Conservation (phyloP, 2,888 invertebrate genomes). For the Unio delphinus region DNA sequence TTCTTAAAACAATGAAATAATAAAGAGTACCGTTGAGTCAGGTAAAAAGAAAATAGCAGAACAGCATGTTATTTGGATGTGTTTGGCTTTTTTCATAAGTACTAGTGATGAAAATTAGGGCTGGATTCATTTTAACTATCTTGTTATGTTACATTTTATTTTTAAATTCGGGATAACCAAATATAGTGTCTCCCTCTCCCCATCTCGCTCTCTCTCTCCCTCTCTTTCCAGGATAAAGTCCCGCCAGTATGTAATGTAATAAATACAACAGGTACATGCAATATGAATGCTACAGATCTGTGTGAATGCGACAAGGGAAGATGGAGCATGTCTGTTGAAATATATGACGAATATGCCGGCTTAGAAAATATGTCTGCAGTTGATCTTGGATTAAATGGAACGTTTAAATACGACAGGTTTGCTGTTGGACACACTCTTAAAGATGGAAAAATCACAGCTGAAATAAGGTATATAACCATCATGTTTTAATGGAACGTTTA, state of each 20-base stretch:
- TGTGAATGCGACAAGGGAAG: conserved; percentile 19
- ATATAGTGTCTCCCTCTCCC: too few relatives aligned
- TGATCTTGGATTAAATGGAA: conserved; percentile 12
- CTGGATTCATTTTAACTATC: too few relatives aligned
- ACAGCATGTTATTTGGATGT: too few relatives aligned
- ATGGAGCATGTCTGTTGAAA: conserved; percentile 20
- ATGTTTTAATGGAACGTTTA: too few relatives aligned
- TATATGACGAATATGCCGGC: conserved; percentile 18
- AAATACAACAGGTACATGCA: conserved; percentile 12
- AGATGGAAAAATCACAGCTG: conserved; percentile 14
- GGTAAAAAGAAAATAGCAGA: too few relatives aligned
- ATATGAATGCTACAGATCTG: conserved; percentile 15
- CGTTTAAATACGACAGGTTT: conserved; percentile 10
- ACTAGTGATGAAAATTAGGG: too few relatives aligned
- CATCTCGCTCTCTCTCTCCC: too few relatives aligned
- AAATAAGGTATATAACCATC: conserved; percentile 10
- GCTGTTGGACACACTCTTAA: conserved; percentile 11
- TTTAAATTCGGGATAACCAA: too few relatives aligned
- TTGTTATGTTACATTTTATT: too few relatives aligned
- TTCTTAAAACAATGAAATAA: too few relatives aligned
- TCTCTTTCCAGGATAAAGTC: conserved; percentile 4
- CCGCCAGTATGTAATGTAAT: conserved; percentile 22
- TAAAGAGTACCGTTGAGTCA: too few relatives aligned
- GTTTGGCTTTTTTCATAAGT: too few relatives aligned
- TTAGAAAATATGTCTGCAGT: conserved; percentile 16